Evolutionary conservation across 2,113 vertebrate genomes (phyloP).

Genomic region (Bos indicus): DNA sequence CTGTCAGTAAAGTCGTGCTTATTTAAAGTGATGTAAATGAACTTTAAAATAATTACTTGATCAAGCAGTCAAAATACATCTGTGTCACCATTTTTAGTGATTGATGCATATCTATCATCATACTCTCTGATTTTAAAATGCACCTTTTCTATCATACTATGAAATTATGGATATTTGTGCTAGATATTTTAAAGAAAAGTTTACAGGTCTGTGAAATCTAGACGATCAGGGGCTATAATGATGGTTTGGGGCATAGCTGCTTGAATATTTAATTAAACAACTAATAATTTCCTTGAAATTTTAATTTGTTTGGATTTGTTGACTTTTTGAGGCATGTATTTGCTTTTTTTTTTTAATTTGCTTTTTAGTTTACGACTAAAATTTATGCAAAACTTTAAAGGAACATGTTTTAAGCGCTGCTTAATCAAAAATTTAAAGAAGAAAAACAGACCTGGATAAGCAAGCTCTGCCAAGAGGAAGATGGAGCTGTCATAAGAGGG

Average conservation of each 20-base stretch:
- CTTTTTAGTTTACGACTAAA: background rate
- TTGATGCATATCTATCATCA: background rate
- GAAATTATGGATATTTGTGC: background rate
- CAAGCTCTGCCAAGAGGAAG: background rate
- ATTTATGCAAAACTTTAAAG: background rate
- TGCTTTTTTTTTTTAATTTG: background rate
- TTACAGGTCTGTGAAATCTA: background rate
- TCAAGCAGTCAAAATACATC: background rate
- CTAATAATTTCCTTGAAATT: background rate
- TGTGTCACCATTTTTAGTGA: background rate
- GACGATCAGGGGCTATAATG: background rate
- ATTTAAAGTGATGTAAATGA: slow-evolving; percentile 27
- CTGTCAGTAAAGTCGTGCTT: background rate
- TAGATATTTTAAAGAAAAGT: background rate
- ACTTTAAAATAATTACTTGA: background rate
- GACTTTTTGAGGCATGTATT: background rate
- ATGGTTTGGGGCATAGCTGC: background rate
- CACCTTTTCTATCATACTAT: background rate
- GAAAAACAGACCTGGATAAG: background rate
- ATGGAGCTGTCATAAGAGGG: background rate
- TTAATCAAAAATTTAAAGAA: background rate
- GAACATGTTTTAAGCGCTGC: background rate
- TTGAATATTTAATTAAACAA: slow-evolving; percentile 17
- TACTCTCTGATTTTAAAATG: background rate
- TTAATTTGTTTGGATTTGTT: background rate